Base-by-base conservation (phyloP, 2,797 vertebrate genomes). In the Serranus cabrilla region DNA sequence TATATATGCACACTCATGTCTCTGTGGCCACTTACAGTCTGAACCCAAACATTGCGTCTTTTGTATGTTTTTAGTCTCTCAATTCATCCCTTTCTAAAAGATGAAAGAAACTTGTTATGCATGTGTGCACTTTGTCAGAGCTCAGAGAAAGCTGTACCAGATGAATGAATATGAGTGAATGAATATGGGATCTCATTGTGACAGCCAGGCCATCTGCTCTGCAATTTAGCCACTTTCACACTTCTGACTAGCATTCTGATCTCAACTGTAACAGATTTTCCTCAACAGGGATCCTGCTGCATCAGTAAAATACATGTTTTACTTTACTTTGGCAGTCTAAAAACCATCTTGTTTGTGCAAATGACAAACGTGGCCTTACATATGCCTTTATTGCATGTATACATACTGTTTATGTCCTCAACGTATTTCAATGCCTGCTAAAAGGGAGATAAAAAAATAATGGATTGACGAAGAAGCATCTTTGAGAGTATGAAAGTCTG, bases 111-210 rank as follows among this genome's bases (percentile, higher is more conserved):
- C 42, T 45, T 62, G 21, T 27, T 58, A 20, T 57, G 20, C 45
- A 31, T 43, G 34, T 8, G 20, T 5, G 1, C 55, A 59, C 60
- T 71, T 76, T 18, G 39, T 73, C 63, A 71, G 40, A 51, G 74
- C 63, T 70, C 11, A 39, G 27, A 14, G 51, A 66, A 67, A 31
- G 69, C 52, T 67, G 45, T n/a, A 63, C 27, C 68, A 74, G 71
- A 86, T 85, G 74, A 88, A 88, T 88, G 79, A 82, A 86, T 58
- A 68, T 42, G 52, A 74, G 54, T 88, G 74, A 91, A 86, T 87
- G 85, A 81, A 84, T 69, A 76, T 61, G 71, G 37, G 78, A 61
- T 74, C 70, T 82, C 31, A 46, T 45, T 17, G 45, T 55, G 80
- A 82, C 80, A 81, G 76, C 55, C 64, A 68, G 54, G 71, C 87